Conservation (phyloP, 2,113 vertebrate genomes). For the Mixornis gularis region DNA sequence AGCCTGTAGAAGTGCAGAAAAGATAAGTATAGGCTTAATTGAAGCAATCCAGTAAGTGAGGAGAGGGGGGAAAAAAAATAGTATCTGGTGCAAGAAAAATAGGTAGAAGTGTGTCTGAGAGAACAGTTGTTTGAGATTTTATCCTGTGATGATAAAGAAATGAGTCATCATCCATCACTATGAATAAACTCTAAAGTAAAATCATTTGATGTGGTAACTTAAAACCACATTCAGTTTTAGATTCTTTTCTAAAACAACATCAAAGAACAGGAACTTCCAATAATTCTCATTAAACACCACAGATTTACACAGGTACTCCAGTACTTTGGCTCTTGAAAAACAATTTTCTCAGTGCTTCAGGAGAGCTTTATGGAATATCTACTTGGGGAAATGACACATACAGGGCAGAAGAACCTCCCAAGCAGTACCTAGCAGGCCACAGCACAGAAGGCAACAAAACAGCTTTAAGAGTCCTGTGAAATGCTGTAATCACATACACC, state of each 20-base stretch:
- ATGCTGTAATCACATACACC: neutral
- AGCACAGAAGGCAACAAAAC: neutral
- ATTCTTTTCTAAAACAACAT: constrained; percentile 32
- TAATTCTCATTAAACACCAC: neutral
- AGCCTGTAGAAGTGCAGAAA: neutral
- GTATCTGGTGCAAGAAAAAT: neutral
- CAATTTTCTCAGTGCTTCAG: neutral
- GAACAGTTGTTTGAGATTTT: neutral
- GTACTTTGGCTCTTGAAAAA: neutral
- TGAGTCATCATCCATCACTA: constrained; percentile 45
- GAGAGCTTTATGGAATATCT: neutral
- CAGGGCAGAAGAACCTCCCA: neutral
- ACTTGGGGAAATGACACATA: neutral
- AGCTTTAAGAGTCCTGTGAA: neutral
- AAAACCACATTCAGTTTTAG: constrained; percentile 52
- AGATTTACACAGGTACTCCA: neutral
- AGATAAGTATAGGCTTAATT: neutral
- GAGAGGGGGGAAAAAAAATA: neutral
- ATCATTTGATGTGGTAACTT: constrained; percentile 54
- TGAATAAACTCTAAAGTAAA: neutral
- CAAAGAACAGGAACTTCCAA: constrained; percentile 32
- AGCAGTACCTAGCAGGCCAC: neutral
- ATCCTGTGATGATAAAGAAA: constrained; percentile 13
- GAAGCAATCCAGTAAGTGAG: constrained; percentile 10
- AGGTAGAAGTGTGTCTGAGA: constrained; percentile 2